Percentiles rank a stretch among this genome's conserved stretches.
Conservation (phyloP, 1,140 invertebrate genomes). For the Hetaerina americana region DNA sequence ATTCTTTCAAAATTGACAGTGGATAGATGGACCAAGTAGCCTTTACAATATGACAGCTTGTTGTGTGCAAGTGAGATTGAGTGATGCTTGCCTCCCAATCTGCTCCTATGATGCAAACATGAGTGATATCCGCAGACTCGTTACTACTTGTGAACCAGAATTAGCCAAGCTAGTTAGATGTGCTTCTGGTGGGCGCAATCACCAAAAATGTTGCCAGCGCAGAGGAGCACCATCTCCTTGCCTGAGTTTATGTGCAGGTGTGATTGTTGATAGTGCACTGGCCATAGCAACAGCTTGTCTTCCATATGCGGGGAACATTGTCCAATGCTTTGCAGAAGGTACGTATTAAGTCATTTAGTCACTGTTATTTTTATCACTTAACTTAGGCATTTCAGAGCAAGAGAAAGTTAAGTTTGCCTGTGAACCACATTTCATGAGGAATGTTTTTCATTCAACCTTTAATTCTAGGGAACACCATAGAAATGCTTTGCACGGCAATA, state of each 20-base stretch:
- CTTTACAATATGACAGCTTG: constrained; percentile 65
- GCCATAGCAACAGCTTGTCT: constrained; percentile 47
- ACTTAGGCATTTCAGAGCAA: background rate
- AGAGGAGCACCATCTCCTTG: constrained; percentile 58
- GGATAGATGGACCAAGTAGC: constrained; percentile 15
- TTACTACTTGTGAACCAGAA: constrained; percentile 45
- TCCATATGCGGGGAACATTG: constrained; percentile 67
- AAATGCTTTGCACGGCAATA: too few species aligned
- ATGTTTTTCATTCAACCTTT: too few species aligned
- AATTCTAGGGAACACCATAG: too few species aligned
- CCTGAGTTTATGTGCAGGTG: constrained; percentile 57
- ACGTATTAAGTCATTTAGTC: constrained; percentile 14
- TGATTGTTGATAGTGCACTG: constrained; percentile 38
- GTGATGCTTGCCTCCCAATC: constrained; percentile 59
- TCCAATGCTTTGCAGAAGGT: constrained; percentile 77
- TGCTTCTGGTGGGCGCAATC: constrained; percentile 59
- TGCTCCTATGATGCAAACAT: constrained; percentile 69
- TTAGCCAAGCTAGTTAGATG: constrained; percentile 53
- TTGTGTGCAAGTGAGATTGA: constrained; percentile 53
- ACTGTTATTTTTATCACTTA: background rate
- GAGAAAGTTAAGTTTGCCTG: background rate
- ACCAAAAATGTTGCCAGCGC: constrained; percentile 53
- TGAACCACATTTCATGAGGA: too few species aligned
- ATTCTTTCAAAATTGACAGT: too few species aligned
- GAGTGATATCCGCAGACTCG: constrained; percentile 54